Base-by-base conservation (phyloP, 2,797 vertebrate genomes). In the Ptychobarbus kaznakovi region DNA sequence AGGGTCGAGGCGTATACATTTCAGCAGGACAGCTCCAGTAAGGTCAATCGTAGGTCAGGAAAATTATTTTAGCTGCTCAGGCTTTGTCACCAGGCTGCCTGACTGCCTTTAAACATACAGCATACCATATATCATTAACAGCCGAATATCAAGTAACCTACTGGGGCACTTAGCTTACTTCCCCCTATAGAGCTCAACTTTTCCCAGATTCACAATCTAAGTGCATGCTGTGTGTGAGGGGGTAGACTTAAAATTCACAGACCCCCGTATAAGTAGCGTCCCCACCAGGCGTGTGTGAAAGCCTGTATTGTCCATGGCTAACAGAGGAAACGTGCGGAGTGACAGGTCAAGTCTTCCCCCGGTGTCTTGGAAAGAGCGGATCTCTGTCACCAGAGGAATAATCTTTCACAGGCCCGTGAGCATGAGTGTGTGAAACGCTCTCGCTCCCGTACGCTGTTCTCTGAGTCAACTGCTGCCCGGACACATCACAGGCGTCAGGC, bases 401-500 rank as follows among this genome's bases (percentile, higher is more conserved):
- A 87, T 87, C 88, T 93, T 93, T 95, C 93, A 91, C 93, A 93
- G 92, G 94, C 93, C 93, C 94, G 93, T 93, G 93, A 94, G 92
- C 94, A 94, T 92, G 89, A 93, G 92, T 90, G 93, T 93, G 93
- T 95, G 95, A 95, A 96, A 95, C 61, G 94, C 93, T 94, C 94
- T 94, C 91, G 40, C 78, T 81, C 44, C 73, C 79, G 56, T 77
- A 76, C 79, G 18, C 13, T 81, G 93, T 93, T 93, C 93, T 93
- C 87, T 93, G 93, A 95, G 94, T 96, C 94, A 94, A 95, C 94
- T 93, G 93, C 95, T 96, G 95, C 95, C 94, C 92, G 90, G 93
- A 94, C 93, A 94, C 95, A 96, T 96, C 95, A 96, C 49, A 96
- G 96, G 95, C 96, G 94, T 96, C 95, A 95, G 94, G 94, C 95